A percentile compares a stretch with the other conserved stretches of the same genome.
phyloP scores from a whole-genome alignment of 2,888 invertebrate genomes.

The Cerastis rubricosa region DNA sequence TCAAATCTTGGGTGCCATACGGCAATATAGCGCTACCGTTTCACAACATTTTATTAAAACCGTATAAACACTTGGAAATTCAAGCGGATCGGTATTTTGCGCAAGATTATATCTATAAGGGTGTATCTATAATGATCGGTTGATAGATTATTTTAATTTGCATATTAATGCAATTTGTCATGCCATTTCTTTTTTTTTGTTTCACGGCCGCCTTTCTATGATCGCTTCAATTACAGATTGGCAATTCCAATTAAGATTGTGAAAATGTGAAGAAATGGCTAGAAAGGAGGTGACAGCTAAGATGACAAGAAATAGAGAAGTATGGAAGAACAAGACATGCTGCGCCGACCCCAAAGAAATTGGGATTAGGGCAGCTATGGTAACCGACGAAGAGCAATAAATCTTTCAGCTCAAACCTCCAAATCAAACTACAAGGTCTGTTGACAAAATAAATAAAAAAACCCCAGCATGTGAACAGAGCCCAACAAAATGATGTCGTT shows the following conservation, averaged over 20 bases:
- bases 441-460: neutral
- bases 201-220: neutral
- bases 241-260: neutral
- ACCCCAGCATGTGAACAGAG: neutral
- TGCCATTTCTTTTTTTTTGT: neutral
- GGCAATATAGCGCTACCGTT: conserved; percentile 60
- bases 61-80: conserved; percentile 50
- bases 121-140: conserved; percentile 12
- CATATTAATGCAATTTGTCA: neutral
- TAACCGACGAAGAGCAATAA: too few relatives aligned
- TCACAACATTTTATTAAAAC: conserved; percentile 61
- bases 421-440: neutral
- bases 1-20: conserved; percentile 53
- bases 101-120: conserved; percentile 65
- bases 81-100: conserved; percentile 71
- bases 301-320: too few relatives aligned
- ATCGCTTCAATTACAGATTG: neutral
- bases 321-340: too few relatives aligned
- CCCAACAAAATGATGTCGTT: conserved; percentile 40
- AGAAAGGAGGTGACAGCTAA: too few relatives aligned
- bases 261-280: too few relatives aligned
- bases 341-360: too few relatives aligned
- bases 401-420: neutral
- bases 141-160: neutral
- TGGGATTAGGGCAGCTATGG: too few relatives aligned